phyloP scores from a whole-genome alignment of 1,140 invertebrate species.

The Proales similis region DNA sequence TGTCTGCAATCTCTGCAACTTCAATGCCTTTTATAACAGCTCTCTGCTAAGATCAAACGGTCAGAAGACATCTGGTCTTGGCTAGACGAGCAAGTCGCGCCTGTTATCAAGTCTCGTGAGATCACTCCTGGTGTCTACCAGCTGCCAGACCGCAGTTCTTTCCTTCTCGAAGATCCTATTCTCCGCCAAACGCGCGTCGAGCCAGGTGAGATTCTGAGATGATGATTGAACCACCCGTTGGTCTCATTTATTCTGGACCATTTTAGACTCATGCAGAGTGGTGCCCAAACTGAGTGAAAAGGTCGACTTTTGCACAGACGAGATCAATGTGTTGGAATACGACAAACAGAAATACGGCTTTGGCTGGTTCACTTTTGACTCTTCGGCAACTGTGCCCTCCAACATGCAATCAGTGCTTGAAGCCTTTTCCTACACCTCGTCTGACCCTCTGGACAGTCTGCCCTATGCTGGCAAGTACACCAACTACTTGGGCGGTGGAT shows the following conservation, averaged over 20 bases:
- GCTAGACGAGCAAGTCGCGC: not conserved
- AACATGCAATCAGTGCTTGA: conserved; percentile 1
- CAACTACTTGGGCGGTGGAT: conserved; percentile 58
- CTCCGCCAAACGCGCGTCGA: conserved; percentile 48
- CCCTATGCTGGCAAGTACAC: conserved; percentile 54
- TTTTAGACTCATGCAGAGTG: conserved; percentile 6
- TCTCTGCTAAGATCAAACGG: conserved; percentile 53
- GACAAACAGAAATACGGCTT: conserved; percentile 37
- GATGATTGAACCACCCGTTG: too few relatives aligned
- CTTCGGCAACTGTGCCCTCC: conserved; percentile 38
- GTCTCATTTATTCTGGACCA: too few relatives aligned
- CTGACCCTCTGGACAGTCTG: conserved; percentile 51
- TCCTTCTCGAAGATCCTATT: conserved; percentile 57
- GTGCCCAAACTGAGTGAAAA: not conserved
- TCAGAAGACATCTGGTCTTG: conserved; percentile 16
- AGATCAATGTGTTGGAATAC: not conserved
- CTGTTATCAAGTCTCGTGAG: conserved; percentile 7
- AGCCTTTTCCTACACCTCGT: conserved; percentile 50
- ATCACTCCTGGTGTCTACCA: too few relatives aligned
- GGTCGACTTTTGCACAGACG: not conserved
- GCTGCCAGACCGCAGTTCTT: conserved; percentile 55
- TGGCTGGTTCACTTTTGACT: conserved; percentile 37
- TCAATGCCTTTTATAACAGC: too few relatives aligned
- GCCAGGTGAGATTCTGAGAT: too few relatives aligned
- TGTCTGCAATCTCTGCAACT: too few relatives aligned